phyloP scores from a whole-genome alignment of 2,113 vertebrate species.

The Toxotes chatareus region DNA sequence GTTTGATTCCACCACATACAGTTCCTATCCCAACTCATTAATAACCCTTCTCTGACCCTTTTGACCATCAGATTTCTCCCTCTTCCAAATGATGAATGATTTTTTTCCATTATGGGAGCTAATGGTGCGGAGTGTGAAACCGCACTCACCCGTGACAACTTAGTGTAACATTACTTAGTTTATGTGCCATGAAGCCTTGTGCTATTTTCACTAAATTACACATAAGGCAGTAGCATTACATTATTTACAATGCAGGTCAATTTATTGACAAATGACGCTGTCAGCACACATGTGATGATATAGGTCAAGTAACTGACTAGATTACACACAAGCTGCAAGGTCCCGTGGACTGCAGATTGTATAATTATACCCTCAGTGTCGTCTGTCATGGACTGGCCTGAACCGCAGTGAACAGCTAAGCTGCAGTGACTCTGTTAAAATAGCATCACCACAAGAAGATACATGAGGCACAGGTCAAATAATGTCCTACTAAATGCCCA shows the following conservation, averaged over 20 bases:
- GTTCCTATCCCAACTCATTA: slow-evolving; percentile 37
- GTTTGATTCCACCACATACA: slow-evolving; percentile 39
- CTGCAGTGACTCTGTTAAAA: slow-evolving; percentile 21
- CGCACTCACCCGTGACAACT: slow-evolving; percentile 42
- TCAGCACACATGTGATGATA: slow-evolving; percentile 45
- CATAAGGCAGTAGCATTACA: slow-evolving; percentile 10
- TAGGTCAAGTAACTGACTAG: slow-evolving; percentile 46
- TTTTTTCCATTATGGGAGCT: slow-evolving; percentile 51
- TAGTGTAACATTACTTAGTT: slow-evolving; percentile 38
- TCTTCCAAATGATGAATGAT: slow-evolving; percentile 62
- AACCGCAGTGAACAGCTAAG: slow-evolving; percentile 29
- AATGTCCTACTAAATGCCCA: slow-evolving; percentile 11
- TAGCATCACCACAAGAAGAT: slow-evolving; percentile 1
- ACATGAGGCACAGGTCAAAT: slow-evolving; percentile 25
- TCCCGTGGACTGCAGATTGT: slow-evolving; percentile 41
- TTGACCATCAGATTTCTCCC: slow-evolving; percentile 47
- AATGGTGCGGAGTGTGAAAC: slow-evolving; percentile 41
- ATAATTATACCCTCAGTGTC: slow-evolving; percentile 29
- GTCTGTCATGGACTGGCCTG: slow-evolving; percentile 53
- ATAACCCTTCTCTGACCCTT: slow-evolving; percentile 59
- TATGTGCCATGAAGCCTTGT: slow-evolving; percentile 39
- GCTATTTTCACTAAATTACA: slow-evolving; percentile 35
- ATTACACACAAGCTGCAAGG: slow-evolving; percentile 41
- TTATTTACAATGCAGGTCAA: slow-evolving; percentile 47
- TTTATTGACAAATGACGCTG: slow-evolving; percentile 59